Conservation (phyloP, 2,888 invertebrate species). For the Ceramica pisi region DNA sequence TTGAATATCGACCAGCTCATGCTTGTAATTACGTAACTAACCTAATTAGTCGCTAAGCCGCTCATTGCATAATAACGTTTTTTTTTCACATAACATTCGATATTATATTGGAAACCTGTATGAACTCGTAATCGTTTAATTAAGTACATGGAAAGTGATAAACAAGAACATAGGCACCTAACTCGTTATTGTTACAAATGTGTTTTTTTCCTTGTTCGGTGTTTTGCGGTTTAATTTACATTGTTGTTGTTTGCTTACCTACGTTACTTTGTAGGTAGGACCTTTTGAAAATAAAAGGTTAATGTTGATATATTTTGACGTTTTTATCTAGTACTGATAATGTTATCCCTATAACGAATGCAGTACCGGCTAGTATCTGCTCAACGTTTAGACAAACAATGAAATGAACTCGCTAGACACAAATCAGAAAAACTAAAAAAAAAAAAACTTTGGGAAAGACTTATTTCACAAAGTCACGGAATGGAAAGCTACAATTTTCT, state of each 20-base stretch:
- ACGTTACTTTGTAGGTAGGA: constrained; percentile 16
- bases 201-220: constrained; percentile 56
- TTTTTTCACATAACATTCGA: constrained; percentile 6
- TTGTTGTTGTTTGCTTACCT: constrained; percentile 12
- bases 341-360: too few species aligned
- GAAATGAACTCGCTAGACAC: too few species aligned
- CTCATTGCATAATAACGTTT: constrained; percentile 11
- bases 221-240: constrained; percentile 46
- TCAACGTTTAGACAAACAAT: too few species aligned
- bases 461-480: too few species aligned
- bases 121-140: constrained; percentile 21
- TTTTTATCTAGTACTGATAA: too few species aligned
- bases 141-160: constrained; percentile 41
- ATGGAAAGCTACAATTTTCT: too few species aligned
- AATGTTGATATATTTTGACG: constrained; percentile 17
- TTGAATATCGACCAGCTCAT: neutral
- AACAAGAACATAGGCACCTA: constrained; percentile 15
- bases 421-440: too few species aligned
- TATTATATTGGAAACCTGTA: constrained; percentile 4
- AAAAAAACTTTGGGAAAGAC: too few species aligned
- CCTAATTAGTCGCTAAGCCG: neutral
- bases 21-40: constrained; percentile 3
- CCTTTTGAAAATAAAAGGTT: constrained; percentile 12
- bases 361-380: too few species aligned
- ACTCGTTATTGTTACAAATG: constrained; percentile 32